phyloP scores from a whole-genome alignment of 2,888 invertebrate species.

The Catocala fraxini region DNA sequence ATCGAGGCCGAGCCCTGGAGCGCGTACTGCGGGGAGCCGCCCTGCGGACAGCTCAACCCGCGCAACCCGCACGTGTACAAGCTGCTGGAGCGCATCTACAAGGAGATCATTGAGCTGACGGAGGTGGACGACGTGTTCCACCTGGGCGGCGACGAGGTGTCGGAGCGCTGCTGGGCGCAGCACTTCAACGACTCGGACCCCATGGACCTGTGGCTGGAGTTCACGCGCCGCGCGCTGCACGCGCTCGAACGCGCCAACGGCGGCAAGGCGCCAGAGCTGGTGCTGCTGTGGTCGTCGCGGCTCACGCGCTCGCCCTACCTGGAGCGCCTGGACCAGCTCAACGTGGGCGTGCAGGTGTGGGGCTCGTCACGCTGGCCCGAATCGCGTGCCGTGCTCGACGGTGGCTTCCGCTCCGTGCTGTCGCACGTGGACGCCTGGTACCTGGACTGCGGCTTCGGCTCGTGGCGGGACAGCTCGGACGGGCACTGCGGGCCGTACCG shows the following conservation, averaged over 20 bases:
- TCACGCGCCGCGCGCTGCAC: conserved; percentile 89
- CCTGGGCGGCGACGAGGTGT: conserved; percentile 94
- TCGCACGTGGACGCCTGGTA: conserved; percentile 97
- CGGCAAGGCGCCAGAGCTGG: conserved; percentile 85
- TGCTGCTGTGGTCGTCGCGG: conserved; percentile 92
- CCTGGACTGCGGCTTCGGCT: conserved; percentile 95
- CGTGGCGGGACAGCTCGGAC: conserved; percentile 94
- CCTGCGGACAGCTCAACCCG: conserved; percentile 95
- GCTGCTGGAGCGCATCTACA: conserved; percentile 91
- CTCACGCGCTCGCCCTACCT: conserved; percentile 92
- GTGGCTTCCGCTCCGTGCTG: conserved; percentile 92
- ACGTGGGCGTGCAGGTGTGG: conserved; percentile 92
- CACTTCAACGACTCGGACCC: conserved; percentile 92
- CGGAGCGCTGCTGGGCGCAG: conserved; percentile 93
- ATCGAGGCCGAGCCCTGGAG: conserved; percentile 94
- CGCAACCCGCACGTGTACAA: conserved; percentile 93
- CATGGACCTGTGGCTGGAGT: conserved; percentile 93
- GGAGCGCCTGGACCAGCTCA: conserved; percentile 84
- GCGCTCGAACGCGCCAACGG: conserved; percentile 89
- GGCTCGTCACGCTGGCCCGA: conserved; percentile 94
- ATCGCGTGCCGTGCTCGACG: conserved; percentile 92
- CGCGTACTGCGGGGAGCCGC: conserved; percentile 94
- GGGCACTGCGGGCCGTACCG: conserved; percentile 96
- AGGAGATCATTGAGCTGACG: conserved; percentile 91
- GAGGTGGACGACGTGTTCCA: conserved; percentile 94